Base-by-base conservation (phyloP, 2,888 invertebrate species). In the Erannis defoliaria region DNA sequence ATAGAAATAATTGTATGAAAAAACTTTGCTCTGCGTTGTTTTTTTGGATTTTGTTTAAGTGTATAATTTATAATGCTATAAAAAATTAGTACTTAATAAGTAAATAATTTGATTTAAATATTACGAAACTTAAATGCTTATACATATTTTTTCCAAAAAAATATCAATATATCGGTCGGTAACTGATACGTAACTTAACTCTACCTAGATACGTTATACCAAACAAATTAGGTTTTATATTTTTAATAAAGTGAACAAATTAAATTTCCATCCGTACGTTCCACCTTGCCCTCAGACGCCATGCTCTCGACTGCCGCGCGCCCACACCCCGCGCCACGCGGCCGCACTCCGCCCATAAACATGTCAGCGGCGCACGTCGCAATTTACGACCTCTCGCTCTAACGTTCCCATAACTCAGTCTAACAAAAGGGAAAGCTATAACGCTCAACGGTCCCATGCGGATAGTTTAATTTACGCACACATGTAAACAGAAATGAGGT, bases 341-440 rank as follows among this genome's bases (percentile, higher is more conserved):
- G 81, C 83, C 83, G 80, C 79, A 82, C 88, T 82, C 91, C 93
- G 92, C 93, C 93, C 93, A 93, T 93, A 93, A 93, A 93, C 87
- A 93, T 92, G 93, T 93, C 93, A 88, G 56, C 83, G 87, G 85
- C 84, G 78, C 80, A 85, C 85, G 86, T 88, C 77, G 84, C 90
- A 83, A 93, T 92, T 93, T 92, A 93, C 89, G 91, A 91, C 82
- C 85, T 93, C 93, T 93, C 93, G 84, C 91, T 93, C 92, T 91
- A 91, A 90, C 93, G 79, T 85, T 83, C 79, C 82, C 84, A 93
- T 92, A 92, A 93, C 84, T 92, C 88, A 87, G 86, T 74, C 85
- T 81, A 90, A 93, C 90, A 93, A 93, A 92, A 93, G 92, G 91
- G 93, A 93, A 92, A 93, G 93, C 91, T 92, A 92, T 93, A 89